Base-by-base conservation (phyloP, 64 coral and sea anemone species). In the Hydrozoanthus tunicans region DNA sequence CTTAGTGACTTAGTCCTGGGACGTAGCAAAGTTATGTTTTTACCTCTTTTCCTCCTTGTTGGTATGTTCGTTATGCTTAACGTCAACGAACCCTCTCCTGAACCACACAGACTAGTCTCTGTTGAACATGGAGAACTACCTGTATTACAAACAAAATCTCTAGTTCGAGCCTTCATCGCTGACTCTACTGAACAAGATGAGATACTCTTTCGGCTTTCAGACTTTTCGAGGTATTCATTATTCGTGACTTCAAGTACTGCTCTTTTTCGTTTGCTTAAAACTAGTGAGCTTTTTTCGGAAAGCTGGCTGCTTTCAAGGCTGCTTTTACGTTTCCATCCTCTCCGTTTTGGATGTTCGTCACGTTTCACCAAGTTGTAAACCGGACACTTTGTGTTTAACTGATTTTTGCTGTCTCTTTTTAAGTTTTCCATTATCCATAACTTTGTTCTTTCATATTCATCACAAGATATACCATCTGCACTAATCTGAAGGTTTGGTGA, bases 371-470 rank as follows among this genome's bases (percentile, higher is more conserved):
- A 72, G 55, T 55, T 58, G 51, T 0, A 62, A 51, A 6, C 51
- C 1, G 66, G 72, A 27, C 6, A 73, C 7, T 23, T 74, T 1
- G 53, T 73, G 15, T 14, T 58, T 24, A 6, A 8, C 3, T 9
- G 14, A 1, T 58, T 86, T 6, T 72, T 56, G 12, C n/a, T 4
- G 15, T 74, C 11, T 15, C 17, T 88, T 73, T 57, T 67, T 26
- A 58, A 67, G 89, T 90, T 90, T 90, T 90, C 56, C 51, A 79
- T 56, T 12, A 79, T 80, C 77, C 77, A 80, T 9, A 51, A n/a
- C 27, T 64, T 80, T 10, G 89, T 90, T 79, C 89, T 90, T 90
- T 78, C 89, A 64, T 90, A 67, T 64, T 90, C 89, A 6, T 78
- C 89, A 65, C 51, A 65, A 53, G 59, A 59, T 59, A 64, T 55